phyloP scores from a whole-genome alignment of 1,140 invertebrate genomes.

The Phymorhynchus buccinoides region DNA sequence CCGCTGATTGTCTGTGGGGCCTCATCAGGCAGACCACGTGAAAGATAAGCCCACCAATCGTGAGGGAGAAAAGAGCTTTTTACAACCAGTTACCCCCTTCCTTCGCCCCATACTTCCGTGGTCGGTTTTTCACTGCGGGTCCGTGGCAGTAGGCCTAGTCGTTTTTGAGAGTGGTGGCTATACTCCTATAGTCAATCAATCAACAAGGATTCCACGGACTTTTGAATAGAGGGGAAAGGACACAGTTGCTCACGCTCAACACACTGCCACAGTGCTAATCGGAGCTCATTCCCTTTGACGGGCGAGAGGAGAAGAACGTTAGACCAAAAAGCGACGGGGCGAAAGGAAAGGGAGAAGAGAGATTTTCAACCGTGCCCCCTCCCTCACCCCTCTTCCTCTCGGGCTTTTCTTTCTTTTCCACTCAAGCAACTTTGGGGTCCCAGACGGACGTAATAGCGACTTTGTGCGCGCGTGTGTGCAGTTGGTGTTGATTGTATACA shows the following conservation, averaged over 20 bases:
- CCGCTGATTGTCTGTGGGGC: conserved; percentile 4
- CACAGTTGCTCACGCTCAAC: neutral
- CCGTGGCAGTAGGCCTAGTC: too few relatives aligned
- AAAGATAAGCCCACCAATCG: conserved; percentile 28
- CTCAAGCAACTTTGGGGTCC: conserved; percentile 19
- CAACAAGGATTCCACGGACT: conserved; percentile 27
- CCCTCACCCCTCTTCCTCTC: neutral
- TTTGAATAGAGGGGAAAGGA: neutral
- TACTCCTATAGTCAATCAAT: conserved; percentile 38
- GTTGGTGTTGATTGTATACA: conserved; percentile 39
- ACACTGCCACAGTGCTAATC: conserved; percentile 6
- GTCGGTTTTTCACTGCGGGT: neutral
- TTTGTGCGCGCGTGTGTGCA: conserved; percentile 32
- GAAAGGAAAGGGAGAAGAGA: conserved; percentile 1
- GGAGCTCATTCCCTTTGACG: conserved; percentile 4
- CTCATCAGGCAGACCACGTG: conserved; percentile 3
- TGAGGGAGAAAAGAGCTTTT: conserved; percentile 6
- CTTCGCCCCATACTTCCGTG: neutral
- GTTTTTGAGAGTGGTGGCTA: too few relatives aligned
- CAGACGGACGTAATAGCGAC: conserved; percentile 39
- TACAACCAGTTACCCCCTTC: neutral
- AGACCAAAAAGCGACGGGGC: neutral
- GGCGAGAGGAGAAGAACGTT: conserved; percentile 19
- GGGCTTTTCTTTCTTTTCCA: conserved; percentile 9
- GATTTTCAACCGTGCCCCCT: conserved; percentile 21